Base-by-base conservation (phyloP, 2,113 vertebrate genomes). In the Anguilla rostrata region DNA sequence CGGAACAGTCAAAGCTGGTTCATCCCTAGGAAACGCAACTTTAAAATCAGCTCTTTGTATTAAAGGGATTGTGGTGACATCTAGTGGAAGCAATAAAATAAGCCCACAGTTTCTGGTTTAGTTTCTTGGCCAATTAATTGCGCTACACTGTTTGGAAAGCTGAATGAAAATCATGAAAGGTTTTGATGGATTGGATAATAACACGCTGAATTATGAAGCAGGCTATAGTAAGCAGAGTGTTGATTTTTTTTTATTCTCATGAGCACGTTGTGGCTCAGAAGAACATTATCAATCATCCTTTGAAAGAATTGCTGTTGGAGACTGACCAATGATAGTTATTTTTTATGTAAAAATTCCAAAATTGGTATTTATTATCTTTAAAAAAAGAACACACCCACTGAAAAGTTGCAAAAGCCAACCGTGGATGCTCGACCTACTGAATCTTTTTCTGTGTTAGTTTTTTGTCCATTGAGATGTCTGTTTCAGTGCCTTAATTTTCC, bases 41-140 rank as follows among this genome's bases (percentile, higher is more conserved):
- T 75, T 34, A 75, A 79, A 41, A 29, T 78, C 18, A 22, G 5
- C 46, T 49, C 39, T 16, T 56, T 16, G 20, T 40, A 41, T 86
- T n/a, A 66, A 66, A 82, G 79, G 41, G 56, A 39, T 63, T 88
- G 43, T 87, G 84, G 85, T 46, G 90, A 80, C 90, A 86, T 41
- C 91, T 87, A 86, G 83, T 84, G 91, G 83, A 66, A 39, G 53
- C 29, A 34, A 14, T 9, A n/a, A 20, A 86, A 85, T 11, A 49
- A 53, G 12, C 49, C 34, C 34, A 29, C 41, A 39, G 63, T 60
- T 83, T 9, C n/a, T n/a, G 71, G 9, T 66, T 9, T 8, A 9
- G 20, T 22, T 66, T 66, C 60, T 26, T 6, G 20, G 18, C 60
- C 22, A 26, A 34, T 34, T 66, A 22, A 66, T 26, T 26, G 22